A percentile compares a stretch with the other conserved stretches of the same genome.
phyloP scores from a whole-genome alignment of 2,113 vertebrate genomes.

The Desmodus rotundus region DNA sequence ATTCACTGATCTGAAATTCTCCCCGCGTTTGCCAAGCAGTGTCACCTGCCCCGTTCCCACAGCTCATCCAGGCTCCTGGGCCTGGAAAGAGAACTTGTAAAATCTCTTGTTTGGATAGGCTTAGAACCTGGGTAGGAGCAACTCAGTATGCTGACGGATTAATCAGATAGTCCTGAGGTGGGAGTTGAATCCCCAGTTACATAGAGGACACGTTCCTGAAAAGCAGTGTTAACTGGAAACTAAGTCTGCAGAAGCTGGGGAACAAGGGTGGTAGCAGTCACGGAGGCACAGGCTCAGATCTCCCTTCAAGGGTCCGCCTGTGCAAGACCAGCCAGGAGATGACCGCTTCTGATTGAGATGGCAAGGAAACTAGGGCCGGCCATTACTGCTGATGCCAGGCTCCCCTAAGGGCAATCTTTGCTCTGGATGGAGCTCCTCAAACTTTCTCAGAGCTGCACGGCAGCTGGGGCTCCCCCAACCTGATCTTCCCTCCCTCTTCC shows the following conservation, averaged over 20 bases:
- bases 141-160: background rate
- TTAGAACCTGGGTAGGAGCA: background rate
- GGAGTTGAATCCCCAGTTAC: background rate
- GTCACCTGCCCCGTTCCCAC: background rate
- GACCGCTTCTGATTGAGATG: background rate
- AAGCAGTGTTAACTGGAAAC: background rate
- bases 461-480: accelerated
- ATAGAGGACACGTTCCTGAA: background rate
- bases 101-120: background rate
- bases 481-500: background rate
- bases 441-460: background rate
- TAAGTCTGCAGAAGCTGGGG: background rate
- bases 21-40: background rate
- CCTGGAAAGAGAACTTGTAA: background rate
- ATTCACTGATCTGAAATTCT: background rate
- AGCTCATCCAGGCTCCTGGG: background rate
- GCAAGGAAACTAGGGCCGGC: background rate
- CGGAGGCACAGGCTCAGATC: accelerated
- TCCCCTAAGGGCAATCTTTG: background rate
- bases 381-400: accelerated
- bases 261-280: no score
- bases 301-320: background rate
- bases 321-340: accelerated
- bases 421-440: background rate
- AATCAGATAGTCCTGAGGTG: background rate